Conservation (phyloP, 2,113 vertebrate species). For the Genyomyrus donnyi region DNA sequence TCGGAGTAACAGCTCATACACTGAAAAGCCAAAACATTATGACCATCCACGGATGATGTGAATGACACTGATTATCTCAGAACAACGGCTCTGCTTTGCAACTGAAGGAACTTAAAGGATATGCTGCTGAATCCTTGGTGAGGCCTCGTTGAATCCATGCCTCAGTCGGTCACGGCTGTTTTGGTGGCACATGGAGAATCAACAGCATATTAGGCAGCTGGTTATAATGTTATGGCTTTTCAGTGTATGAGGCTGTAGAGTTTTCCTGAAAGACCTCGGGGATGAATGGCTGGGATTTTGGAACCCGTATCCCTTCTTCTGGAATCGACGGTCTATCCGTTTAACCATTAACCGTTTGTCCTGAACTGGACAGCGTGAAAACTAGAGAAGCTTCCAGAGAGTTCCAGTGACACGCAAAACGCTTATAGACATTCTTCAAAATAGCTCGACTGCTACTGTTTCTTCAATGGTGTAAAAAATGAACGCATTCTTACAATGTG, state of each 20-base stretch:
- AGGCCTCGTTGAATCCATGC: not conserved
- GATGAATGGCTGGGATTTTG: not conserved
- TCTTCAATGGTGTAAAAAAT: not conserved
- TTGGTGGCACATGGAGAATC: not conserved
- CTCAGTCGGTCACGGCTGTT: not conserved
- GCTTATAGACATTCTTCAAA: not conserved
- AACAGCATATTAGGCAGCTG: not conserved
- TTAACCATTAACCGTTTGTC: not conserved
- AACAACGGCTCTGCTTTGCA: not conserved
- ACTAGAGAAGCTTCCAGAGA: not conserved
- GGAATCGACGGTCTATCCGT: too few relatives aligned
- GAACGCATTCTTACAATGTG: not conserved
- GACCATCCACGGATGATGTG: not conserved
- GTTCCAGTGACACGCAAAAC: not conserved
- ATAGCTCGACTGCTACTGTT: not conserved
- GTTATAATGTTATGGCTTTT: not conserved
- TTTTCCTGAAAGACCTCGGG: not conserved
- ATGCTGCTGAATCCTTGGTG: not conserved
- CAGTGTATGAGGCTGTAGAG: not conserved
- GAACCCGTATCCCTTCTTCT: not conserved
- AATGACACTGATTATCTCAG: not conserved
- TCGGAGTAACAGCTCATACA: not conserved
- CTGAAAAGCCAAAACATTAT: not conserved
- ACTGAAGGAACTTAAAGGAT: not conserved
- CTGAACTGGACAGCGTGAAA: not conserved